phyloP scores from a whole-genome alignment of 2,113 vertebrate genomes.

The Noctilio leporinus region DNA sequence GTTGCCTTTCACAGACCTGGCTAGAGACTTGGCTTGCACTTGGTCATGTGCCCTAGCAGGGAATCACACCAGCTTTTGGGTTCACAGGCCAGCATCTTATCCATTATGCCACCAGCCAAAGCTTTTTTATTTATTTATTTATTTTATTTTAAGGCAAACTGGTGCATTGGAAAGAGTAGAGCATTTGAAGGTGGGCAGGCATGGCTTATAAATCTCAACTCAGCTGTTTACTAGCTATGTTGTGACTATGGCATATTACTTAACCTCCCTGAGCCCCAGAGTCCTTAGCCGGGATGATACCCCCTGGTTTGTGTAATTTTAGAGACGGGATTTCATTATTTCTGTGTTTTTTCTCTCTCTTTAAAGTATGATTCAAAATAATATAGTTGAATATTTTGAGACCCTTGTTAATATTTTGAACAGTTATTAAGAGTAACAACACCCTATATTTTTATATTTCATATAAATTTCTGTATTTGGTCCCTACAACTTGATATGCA shows the following conservation, averaged over 20 bases:
- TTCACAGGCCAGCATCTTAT: too few relatives aligned
- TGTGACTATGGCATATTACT: not conserved
- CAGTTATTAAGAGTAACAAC: not conserved
- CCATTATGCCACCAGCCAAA: too few relatives aligned
- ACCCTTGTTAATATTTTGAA: not conserved
- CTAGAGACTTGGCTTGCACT: too few relatives aligned
- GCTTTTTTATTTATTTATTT: too few relatives aligned
- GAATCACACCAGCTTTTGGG: too few relatives aligned
- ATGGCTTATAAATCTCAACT: not conserved
- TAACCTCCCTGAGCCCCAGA: not conserved
- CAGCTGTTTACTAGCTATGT: not conserved
- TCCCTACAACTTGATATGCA: not conserved
- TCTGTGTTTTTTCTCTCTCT: not conserved
- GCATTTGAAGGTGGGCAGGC: not conserved
- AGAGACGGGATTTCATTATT: not conserved
- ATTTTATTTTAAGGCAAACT: not conserved
- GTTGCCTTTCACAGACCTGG: too few relatives aligned
- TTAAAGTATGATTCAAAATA: not conserved
- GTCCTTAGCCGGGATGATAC: not conserved
- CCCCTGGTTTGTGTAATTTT: not conserved
- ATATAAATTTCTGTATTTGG: not conserved
- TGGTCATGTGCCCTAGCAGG: too few relatives aligned
- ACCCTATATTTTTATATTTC: not conserved
- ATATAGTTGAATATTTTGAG: not conserved
- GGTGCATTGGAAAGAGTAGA: not conserved